Evolutionary conservation across 2,797 vertebrate species (phyloP).

Genomic region (Liparis tanakae): DNA sequence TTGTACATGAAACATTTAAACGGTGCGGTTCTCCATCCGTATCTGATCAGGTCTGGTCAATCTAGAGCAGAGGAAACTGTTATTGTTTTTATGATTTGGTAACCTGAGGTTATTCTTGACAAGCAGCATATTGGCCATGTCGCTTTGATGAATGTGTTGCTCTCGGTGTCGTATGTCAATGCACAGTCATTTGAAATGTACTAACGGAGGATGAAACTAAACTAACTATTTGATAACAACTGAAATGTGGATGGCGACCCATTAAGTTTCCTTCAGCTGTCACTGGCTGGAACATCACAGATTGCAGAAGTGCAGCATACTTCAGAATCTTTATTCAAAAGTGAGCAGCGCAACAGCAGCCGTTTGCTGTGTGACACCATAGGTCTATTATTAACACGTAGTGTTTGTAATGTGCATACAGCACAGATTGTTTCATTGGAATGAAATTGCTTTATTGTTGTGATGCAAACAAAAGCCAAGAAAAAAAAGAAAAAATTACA

Average conservation of each 20-base stretch:
- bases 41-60: neutral
- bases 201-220: conserved; percentile 10
- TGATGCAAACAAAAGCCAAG: neutral
- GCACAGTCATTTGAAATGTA: conserved; percentile 20
- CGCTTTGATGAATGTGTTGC: neutral
- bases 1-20: conserved; percentile 20
- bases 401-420: neutral
- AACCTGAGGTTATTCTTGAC: neutral
- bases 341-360: conserved; percentile 1
- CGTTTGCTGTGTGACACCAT: neutral
- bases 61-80: neutral
- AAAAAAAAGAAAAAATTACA: neutral
- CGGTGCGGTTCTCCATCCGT: neutral
- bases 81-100: neutral
- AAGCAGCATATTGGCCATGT: neutral
- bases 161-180: neutral
- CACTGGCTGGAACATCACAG: conserved; percentile 51
- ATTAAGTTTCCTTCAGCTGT: conserved; percentile 37
- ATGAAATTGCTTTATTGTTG: neutral
- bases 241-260: conserved; percentile 12
- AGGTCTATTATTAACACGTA: neutral
- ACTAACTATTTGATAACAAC: conserved; percentile 14
- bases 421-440: neutral
- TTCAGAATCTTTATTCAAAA: conserved; percentile 8
- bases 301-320: conserved; percentile 30